Evolutionary conservation across 2,888 invertebrate species (phyloP), one percentile per base, ranked within the genome.

Genomic region (Heliconius cydno): DNA sequence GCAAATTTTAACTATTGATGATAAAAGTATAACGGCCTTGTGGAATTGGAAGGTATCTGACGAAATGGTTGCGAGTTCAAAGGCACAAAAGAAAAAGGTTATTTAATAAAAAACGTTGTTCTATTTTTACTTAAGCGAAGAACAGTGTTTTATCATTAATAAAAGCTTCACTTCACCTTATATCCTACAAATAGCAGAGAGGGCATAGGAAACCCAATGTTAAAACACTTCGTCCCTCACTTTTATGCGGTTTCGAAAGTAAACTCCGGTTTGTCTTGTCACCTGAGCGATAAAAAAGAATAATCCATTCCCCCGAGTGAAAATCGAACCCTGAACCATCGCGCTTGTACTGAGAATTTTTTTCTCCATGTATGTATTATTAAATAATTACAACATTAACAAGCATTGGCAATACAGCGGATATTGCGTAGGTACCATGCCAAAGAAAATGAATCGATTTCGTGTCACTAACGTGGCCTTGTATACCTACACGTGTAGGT

Each of bases 381-480:
- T 15, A 25, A 65, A 65, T 15, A 65, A 28, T 65, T 28, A 65
- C 25, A 65, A n/a, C 10, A 60, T 60, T n/a, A 10, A n/a, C 10
- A 22, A 60, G n/a, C 9, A 75, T 65, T 75, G 65, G 28, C 75
- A 66, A 30, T 65, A 65, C 38, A 75, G 41, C 19, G 13, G 19
- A 46, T 75, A 46, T 66, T 46, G 30, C 41, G 28, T 41, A 70
- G 10, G 25, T 65, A 46, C 28, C 46, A 25, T 75, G 75, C 75
- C 75, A 75, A 75, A 28, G 30, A 38, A 75, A 28, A 41, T 66
- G 19, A 66, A 75, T 75, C 41, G 41, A 41, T 65, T 65, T 41
- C 41, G 65, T 75, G 38, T 74, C 63, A 74, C 74, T 41, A 65
- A 38, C 63, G 74, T 63, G 75, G 65, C 75, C 75, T 75, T 66